phyloP scores from a whole-genome alignment of 2,888 invertebrate genomes.

The Caenorhabditis parvicauda region DNA sequence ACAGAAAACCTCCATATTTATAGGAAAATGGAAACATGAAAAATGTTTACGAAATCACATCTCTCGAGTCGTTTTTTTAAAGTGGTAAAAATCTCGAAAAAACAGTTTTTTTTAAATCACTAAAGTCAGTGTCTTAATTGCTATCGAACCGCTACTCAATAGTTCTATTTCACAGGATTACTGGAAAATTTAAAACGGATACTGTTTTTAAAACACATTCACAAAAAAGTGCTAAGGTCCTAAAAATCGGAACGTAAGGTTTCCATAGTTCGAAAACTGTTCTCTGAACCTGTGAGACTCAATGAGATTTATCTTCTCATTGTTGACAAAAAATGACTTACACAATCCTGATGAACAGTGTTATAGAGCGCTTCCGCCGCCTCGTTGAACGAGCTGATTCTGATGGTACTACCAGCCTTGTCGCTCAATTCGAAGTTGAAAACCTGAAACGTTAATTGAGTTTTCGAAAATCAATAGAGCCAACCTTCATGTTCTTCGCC shows the following conservation, averaged over 20 bases:
- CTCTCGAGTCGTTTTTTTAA: neutral
- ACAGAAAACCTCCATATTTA: too few species aligned
- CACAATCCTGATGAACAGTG: constrained; percentile 36
- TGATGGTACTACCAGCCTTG: constrained; percentile 33
- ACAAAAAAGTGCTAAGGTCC: too few species aligned
- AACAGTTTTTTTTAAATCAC: constrained; percentile 2
- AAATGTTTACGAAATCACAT: too few species aligned
- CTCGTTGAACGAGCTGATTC: constrained; percentile 49
- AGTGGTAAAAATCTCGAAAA: constrained; percentile 5
- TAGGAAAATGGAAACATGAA: too few species aligned
- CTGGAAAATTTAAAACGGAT: neutral
- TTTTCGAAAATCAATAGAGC: neutral
- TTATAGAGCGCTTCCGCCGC: constrained; percentile 34
- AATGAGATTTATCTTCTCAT: neutral
- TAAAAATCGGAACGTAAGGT: too few species aligned
- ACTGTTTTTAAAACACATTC: neutral
- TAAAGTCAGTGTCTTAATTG: too few species aligned
- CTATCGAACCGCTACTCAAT: too few species aligned
- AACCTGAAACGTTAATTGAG: constrained; percentile 21
- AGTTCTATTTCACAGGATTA: too few species aligned
- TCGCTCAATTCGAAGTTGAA: constrained; percentile 55
- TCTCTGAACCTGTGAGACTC: too few species aligned
- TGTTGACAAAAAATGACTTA: constrained; percentile 5
- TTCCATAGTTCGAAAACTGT: too few species aligned
- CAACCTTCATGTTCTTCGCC: constrained; percentile 21